phyloP scores from a whole-genome alignment of 2,113 vertebrate species.

The Elaphurus davidianus region DNA sequence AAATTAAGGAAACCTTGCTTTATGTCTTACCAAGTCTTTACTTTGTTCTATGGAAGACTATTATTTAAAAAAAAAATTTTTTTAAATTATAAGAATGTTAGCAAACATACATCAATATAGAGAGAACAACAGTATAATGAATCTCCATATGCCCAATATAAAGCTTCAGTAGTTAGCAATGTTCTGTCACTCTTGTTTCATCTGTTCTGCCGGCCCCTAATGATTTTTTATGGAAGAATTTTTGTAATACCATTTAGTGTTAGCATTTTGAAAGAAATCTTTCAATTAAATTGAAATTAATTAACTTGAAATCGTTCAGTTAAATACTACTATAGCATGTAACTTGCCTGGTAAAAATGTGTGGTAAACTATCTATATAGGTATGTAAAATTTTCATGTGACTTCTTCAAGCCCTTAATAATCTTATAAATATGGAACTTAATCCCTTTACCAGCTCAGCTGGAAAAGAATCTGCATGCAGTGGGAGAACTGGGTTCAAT shows the following conservation, averaged over 20 bases:
- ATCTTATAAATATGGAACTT: not conserved
- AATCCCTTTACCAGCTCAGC: not conserved
- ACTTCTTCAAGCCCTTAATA: constrained; percentile 13
- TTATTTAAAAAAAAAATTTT: not conserved
- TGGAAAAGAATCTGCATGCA: not conserved
- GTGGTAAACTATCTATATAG: not conserved
- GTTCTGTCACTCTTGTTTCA: not conserved
- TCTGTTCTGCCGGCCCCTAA: not conserved
- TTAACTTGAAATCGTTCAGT: not conserved
- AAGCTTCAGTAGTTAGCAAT: not conserved
- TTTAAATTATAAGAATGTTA: not conserved
- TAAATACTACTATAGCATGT: not conserved
- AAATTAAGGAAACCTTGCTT: not conserved
- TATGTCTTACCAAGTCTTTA: not conserved
- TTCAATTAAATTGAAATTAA: not conserved
- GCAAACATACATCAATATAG: not conserved
- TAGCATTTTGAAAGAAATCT: not conserved
- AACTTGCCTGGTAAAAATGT: constrained; percentile 26
- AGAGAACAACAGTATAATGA: not conserved
- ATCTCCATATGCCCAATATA: not conserved
- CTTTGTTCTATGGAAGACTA: not conserved
- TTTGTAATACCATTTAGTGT: not conserved
- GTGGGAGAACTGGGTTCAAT: not conserved
- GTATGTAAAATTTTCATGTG: not conserved
- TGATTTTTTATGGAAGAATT: not conserved